Base-by-base conservation (phyloP, 2,888 invertebrate genomes). In the Athetis lepigone region DNA sequence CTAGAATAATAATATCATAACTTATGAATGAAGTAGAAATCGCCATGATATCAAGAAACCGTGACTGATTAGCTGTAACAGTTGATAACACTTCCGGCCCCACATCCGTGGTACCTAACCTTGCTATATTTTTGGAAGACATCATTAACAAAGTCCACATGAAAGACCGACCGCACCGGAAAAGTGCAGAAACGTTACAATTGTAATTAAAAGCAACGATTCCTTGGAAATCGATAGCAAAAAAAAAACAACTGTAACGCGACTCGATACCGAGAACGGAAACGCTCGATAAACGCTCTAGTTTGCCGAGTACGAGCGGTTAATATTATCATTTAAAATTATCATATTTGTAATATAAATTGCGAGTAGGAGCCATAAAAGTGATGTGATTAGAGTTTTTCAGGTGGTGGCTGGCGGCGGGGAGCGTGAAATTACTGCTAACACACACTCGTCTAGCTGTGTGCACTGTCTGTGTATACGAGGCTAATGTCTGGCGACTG, bases 401-500 rank as follows among this genome's bases (percentile, higher is more conserved):
- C 87, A 89, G 87, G 79, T 81, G 73, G 76, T 51, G 82, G 81
- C 74, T 79, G 81, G 77, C 78, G 80, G 83, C 90, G 85, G 79
- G 63, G 65, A 92, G 81, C 92, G 92, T 92, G 90, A 91, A 92
- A 92, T 92, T 88, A 91, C 88, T 75, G 82, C 81, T 69, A 77
- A 80, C 84, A 78, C 81, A 82, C 82, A 80, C 65, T 67, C 36
- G 60, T 16, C 39, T 37, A 55, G 57, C 45, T 1, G 46, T n/a
- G 27, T 39, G 43, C 46, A 27, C 36, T 33, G 33, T 16, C 6
- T 25, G 27, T n/a, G 39, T 1, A 29, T 16, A 18, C 46, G 29
- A 47, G 36, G 29, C 51, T 27, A n/a, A 33, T 8, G 37, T 11
- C 16, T 8, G 3, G 40, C 40, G 25, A 55, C 6, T 11, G 0